Conservation (phyloP, 35 echinoderm and acorn worm genomes). For the Heliocidaris erythrogramma region DNA sequence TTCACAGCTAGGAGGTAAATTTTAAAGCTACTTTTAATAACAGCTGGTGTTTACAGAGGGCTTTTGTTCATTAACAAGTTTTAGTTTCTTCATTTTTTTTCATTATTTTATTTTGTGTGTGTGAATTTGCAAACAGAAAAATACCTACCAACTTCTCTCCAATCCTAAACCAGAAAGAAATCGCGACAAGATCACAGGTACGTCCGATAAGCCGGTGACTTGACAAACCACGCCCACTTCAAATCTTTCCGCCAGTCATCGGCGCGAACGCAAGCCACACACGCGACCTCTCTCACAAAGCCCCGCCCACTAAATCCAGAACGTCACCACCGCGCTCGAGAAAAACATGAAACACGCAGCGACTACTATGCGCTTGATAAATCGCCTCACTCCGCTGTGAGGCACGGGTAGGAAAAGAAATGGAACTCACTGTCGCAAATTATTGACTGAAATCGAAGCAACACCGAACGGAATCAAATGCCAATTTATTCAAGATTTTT, state of each 20-base stretch:
- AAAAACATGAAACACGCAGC: background rate
- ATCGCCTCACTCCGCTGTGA: background rate
- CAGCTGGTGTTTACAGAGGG: background rate
- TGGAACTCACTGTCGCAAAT: background rate
- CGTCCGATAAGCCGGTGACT: background rate
- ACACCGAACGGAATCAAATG: background rate
- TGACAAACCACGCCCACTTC: background rate
- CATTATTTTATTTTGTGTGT: too few relatives aligned
- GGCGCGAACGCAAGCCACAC: background rate
- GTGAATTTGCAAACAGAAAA: background rate
- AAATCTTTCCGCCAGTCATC: background rate
- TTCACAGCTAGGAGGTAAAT: background rate
- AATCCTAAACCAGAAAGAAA: background rate
- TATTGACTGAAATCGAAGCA: background rate
- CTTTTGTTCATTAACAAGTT: background rate
- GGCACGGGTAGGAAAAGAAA: background rate
- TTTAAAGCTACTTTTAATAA: background rate
- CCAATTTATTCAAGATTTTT: background rate
- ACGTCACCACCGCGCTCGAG: background rate
- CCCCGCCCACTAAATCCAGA: background rate
- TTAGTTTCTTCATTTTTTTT: background rate
- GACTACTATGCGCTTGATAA: background rate
- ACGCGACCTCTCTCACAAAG: conserved; percentile 5
- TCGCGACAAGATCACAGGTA: background rate
- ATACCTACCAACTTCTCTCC: background rate